These are phyloP conservation scores for Leucoraja ocellata DNA, from an alignment of 2,797 vertebrate genomes.

Conservation along the genomic window DNA sequence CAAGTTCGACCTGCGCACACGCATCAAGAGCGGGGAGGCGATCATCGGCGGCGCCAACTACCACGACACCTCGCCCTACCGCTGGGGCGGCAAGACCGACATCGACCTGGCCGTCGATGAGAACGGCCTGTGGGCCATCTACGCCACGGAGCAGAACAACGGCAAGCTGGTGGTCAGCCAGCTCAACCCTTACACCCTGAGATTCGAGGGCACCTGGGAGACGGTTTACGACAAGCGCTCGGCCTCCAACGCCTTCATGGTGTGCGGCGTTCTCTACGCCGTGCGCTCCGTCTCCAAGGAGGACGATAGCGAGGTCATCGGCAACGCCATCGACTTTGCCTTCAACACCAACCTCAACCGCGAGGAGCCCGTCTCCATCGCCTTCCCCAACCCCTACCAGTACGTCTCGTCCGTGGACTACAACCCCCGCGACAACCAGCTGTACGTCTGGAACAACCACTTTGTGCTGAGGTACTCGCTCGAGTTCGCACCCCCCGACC, in stretches of 20 bases:
- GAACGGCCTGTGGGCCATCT: conserved; percentile 89
- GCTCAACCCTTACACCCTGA: conserved; percentile 88
- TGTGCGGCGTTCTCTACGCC: conserved; percentile 84
- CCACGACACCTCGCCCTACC: conserved; percentile 87
- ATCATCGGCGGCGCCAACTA: conserved; percentile 88
- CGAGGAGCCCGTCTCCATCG: conserved; percentile 68
- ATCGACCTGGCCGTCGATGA: conserved; percentile 90
- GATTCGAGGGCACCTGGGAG: conserved; percentile 90
- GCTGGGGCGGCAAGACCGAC: conserved; percentile 92
- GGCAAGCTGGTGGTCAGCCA: conserved; percentile 85
- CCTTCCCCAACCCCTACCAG: conserved; percentile 91
- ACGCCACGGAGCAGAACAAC: conserved; percentile 84
- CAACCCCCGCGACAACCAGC: conserved; percentile 90
- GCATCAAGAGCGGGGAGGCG: conserved; percentile 90
- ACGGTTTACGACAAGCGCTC: conserved; percentile 86
- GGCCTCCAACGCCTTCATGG: conserved; percentile 92
- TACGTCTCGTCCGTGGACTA: conserved; percentile 88
- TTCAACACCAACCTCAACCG: conserved; percentile 80
- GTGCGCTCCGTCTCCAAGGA: conserved; percentile 85
- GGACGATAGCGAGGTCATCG: conserved; percentile 80
- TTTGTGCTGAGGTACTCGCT: conserved; percentile 80
- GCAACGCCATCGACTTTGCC: conserved; percentile 79
- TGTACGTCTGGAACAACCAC: conserved; percentile 94
- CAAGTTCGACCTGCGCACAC: conserved; percentile 83
- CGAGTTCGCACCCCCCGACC: conserved; percentile 78